A percentile compares a stretch with the other conserved stretches of the same genome.
These are phyloP conservation scores for Endomychus coccineus DNA, from an alignment of 2,888 invertebrate species.

Conservation along the genomic window DNA sequence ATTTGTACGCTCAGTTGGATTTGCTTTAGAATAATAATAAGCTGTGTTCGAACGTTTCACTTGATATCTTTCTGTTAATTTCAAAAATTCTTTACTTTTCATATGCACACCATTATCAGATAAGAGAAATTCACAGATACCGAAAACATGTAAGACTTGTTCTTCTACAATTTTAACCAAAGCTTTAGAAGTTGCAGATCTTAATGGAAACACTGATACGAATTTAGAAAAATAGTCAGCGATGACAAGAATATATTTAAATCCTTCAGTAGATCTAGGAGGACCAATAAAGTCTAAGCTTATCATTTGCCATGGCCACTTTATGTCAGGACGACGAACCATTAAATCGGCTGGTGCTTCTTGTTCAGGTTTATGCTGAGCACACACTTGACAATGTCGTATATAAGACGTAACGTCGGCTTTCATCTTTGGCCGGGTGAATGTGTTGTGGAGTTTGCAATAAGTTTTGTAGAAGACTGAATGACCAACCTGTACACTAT, in stretches of 20 bases:
- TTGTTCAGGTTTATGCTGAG: conserved; percentile 13
- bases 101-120: conserved; percentile 21
- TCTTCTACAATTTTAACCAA: conserved; percentile 10
- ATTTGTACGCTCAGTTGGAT: conserved; percentile 4
- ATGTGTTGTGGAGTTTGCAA: no score
- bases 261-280: conserved; percentile 4
- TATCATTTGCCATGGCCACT: conserved; percentile 18
- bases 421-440: no score
- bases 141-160: conserved; percentile 20
- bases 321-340: conserved; percentile 7
- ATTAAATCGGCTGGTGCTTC: conserved; percentile 12
- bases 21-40: conserved; percentile 3
- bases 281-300: conserved; percentile 19
- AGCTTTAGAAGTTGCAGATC: conserved; percentile 6
- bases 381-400: conserved; percentile 12
- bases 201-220: conserved; percentile 5
- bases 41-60: conserved; percentile 2
- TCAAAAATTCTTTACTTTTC: conserved; percentile 7
- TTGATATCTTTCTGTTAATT: background rate
- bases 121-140: conserved; percentile 15
- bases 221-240: conserved; percentile 14
- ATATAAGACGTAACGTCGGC: conserved; percentile 14
- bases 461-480: no score
- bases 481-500: no score
- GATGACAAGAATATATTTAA: conserved; percentile 9